Evolutionary conservation across 2,113 vertebrate species (phyloP).

Genomic region (Myxocyprinus asiaticus): DNA sequence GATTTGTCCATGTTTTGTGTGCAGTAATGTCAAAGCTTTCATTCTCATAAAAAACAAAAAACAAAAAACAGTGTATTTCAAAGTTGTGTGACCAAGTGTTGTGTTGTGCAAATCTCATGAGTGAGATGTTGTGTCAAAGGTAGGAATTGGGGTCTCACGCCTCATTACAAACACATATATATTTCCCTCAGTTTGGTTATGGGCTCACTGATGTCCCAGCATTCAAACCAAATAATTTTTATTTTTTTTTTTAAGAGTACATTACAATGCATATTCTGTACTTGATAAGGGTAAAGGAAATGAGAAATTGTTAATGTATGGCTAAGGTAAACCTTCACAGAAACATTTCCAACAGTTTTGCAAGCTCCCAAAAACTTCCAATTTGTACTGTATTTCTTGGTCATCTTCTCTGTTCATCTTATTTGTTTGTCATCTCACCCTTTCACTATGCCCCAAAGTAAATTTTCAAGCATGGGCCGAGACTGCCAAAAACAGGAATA

Average conservation of each 20-base stretch:
- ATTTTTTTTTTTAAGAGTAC: background rate
- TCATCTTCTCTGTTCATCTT: background rate
- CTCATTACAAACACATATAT: background rate
- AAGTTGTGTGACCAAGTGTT: constrained; percentile 54
- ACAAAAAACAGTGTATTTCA: constrained; percentile 55
- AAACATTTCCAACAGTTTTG: background rate
- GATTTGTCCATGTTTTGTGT: constrained; percentile 70
- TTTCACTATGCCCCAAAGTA: constrained; percentile 49
- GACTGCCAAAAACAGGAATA: constrained; percentile 79
- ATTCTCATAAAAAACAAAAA: constrained; percentile 50
- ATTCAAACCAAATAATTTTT: too few species aligned
- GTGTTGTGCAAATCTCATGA: constrained; percentile 50
- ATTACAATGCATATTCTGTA: background rate
- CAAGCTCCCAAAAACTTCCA: background rate
- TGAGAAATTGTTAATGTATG: constrained; percentile 25
- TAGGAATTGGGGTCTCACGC: background rate
- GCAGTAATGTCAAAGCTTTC: constrained; percentile 68
- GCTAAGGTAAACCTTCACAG: constrained; percentile 15
- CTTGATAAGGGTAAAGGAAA: constrained; percentile 6
- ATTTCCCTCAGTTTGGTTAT: background rate
- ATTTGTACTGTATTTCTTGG: constrained; percentile 20
- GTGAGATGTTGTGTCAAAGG: background rate
- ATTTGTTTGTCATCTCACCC: constrained; percentile 55
- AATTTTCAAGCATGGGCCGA: constrained; percentile 65
- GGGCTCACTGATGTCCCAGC: background rate